Conservation (phyloP, 2,888 invertebrate genomes). For the Bursaphelenchus okinawaensis region DNA sequence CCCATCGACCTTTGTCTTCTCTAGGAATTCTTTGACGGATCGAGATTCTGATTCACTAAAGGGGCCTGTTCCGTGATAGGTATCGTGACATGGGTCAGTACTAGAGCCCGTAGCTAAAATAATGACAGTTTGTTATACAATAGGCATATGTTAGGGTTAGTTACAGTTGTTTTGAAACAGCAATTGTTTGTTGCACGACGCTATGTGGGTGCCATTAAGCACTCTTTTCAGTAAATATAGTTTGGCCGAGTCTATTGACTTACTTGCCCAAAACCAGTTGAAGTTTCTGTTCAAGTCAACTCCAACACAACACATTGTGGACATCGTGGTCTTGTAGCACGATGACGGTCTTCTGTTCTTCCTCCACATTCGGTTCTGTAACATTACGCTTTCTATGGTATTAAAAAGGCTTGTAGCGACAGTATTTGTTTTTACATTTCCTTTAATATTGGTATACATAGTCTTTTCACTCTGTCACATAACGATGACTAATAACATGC, state of each 20-base stretch:
- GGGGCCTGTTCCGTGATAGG: constrained; percentile 50
- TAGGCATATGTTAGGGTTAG: too few relatives aligned
- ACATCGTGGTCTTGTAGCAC: constrained; percentile 45
- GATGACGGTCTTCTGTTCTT: constrained; percentile 54
- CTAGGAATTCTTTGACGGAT: constrained; percentile 53
- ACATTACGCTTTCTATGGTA: too few relatives aligned
- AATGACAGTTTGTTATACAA: too few relatives aligned
- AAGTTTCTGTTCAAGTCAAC: constrained; percentile 56
- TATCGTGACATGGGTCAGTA: constrained; percentile 50
- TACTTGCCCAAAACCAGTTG: constrained; percentile 55
- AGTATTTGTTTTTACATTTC: background rate
- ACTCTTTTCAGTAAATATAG: constrained; percentile 14
- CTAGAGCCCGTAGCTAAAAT: constrained; percentile 32
- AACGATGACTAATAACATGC: too few relatives aligned
- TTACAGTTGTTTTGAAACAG: too few relatives aligned
- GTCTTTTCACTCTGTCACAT: too few relatives aligned
- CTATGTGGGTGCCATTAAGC: too few relatives aligned
- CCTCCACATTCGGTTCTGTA: constrained; percentile 57
- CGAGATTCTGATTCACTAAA: constrained; percentile 56
- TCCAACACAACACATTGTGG: constrained; percentile 51
- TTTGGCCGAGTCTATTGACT: constrained; percentile 11
- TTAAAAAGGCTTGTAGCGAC: too few relatives aligned
- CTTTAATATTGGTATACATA: too few relatives aligned
- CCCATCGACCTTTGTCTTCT: constrained; percentile 46
- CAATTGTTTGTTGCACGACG: too few relatives aligned